Evolutionary conservation across 1,140 invertebrate genomes (phyloP), one percentile per base, ranked within the genome.

Genomic region (Drosophila dunni): DNA sequence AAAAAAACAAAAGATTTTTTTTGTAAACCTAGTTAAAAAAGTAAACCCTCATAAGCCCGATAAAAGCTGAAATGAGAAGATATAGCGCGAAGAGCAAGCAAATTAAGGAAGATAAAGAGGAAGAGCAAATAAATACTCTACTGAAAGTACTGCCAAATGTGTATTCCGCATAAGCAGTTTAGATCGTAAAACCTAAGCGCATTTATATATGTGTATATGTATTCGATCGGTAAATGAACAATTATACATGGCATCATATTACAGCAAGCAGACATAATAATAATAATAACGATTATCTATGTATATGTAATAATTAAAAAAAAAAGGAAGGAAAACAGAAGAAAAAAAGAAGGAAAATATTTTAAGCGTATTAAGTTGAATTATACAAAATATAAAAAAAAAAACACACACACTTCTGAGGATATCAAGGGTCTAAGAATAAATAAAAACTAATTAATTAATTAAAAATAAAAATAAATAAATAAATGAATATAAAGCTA

Each of bases 401-500:
- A 67, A 53, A 72, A 72, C 78, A 88, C 73, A 88, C 81, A 86
- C 78, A 88, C 84, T 88, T 88, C 84, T 88, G 84, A 88, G 84
- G 84, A 88, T 88, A 88, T 88, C 84, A 88, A 88, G 84, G 84
- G 84, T 88, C 84, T 88, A 88, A 88, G 84, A 89, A 88, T 88
- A 88, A 88, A 88, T 84, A 72, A 86, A 86, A 88, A 84, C 80
- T 89, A 88, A 89, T 89, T 77, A 88, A 86, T 86, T 88, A 88
- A 88, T 84, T 88, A 79, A 73, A 75, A 83, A 79, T 89, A 88
- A 88, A 89, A 89, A 77, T 65, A 75, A 83, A 77, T 89, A 88
- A 88, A 89, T 88, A 86, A 86, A 86, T 86, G 84, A 86, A 88
- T 86, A 88, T 86, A 86, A 86, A 86, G 86, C 83, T 88, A 88